phyloP scores from a whole-genome alignment of 2,888 invertebrate genomes.

The Cephus spinipes region DNA sequence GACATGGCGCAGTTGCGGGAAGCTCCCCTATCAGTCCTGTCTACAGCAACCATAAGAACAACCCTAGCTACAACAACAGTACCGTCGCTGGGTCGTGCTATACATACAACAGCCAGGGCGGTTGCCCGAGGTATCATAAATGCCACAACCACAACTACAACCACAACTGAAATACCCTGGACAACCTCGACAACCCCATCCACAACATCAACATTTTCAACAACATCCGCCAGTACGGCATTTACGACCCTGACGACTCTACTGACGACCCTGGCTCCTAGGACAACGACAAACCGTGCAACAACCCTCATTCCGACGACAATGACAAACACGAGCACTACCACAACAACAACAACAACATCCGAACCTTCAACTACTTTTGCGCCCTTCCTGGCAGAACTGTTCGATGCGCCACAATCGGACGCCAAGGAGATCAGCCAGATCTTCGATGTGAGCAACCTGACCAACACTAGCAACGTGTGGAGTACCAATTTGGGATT shows the following conservation, averaged over 20 bases:
- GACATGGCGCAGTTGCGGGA: conserved; percentile 71
- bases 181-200: conserved; percentile 69
- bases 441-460: conserved; percentile 64
- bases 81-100: conserved; percentile 46
- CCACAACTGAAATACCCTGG: conserved; percentile 68
- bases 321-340: conserved; percentile 67
- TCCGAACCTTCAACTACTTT: conserved; percentile 69
- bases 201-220: conserved; percentile 56
- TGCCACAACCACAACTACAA: conserved; percentile 62
- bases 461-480: conserved; percentile 56
- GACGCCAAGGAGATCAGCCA: conserved; percentile 50
- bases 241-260: conserved; percentile 55
- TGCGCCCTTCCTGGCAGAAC: conserved; percentile 68
- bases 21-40: conserved; percentile 68
- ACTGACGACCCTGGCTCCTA: conserved; percentile 48
- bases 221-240: conserved; percentile 47
- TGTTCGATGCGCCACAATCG: conserved; percentile 48
- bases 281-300: conserved; percentile 59
- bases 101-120: conserved; percentile 58
- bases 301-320: conserved; percentile 66
- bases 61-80: conserved; percentile 56
- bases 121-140: conserved; percentile 39
- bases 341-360: conserved; percentile 63
- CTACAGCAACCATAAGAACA: conserved; percentile 56
- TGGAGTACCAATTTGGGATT: conserved; percentile 46